Conservation (phyloP, 2,113 vertebrate genomes). For the Phaethornis superciliosus region DNA sequence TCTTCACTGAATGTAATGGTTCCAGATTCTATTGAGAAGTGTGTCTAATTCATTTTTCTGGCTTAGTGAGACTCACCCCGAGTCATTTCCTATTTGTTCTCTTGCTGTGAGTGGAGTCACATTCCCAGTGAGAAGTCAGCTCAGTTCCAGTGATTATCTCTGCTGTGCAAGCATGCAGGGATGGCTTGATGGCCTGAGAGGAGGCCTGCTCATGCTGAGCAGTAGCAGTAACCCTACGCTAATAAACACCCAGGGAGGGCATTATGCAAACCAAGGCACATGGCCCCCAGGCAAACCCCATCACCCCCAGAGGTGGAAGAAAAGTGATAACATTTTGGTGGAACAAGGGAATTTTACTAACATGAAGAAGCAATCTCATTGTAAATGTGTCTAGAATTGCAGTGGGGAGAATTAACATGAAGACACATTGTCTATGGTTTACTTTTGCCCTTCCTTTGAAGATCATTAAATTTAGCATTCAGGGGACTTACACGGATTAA, state of each 20-base stretch:
- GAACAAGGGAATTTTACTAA: background rate
- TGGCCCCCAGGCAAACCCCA: constrained; percentile 20
- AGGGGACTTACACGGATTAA: constrained; percentile 58
- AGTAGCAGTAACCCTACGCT: constrained; percentile 45
- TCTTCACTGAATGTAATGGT: constrained; percentile 39
- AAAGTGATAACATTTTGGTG: background rate
- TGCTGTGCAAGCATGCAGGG: background rate
- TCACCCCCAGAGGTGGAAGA: background rate
- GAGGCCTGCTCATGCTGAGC: constrained; percentile 42
- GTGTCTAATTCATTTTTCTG: constrained; percentile 77
- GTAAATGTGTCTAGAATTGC: background rate
- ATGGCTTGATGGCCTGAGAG: background rate
- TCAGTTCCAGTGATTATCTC: constrained; percentile 66
- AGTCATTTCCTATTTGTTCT: constrained; percentile 74
- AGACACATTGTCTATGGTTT: background rate
- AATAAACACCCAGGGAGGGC: constrained; percentile 60
- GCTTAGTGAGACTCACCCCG: constrained; percentile 65
- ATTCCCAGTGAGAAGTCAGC: constrained; percentile 50
- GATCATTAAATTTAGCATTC: constrained; percentile 60
- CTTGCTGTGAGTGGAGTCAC: constrained; percentile 71
- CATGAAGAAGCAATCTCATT: background rate
- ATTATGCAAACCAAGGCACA: constrained; percentile 48
- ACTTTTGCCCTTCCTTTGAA: constrained; percentile 52
- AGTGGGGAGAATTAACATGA: background rate
- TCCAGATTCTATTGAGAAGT: constrained; percentile 68